phyloP scores from a whole-genome alignment of 2,888 invertebrate genomes.

The Gymnosoma rotundatum region DNA sequence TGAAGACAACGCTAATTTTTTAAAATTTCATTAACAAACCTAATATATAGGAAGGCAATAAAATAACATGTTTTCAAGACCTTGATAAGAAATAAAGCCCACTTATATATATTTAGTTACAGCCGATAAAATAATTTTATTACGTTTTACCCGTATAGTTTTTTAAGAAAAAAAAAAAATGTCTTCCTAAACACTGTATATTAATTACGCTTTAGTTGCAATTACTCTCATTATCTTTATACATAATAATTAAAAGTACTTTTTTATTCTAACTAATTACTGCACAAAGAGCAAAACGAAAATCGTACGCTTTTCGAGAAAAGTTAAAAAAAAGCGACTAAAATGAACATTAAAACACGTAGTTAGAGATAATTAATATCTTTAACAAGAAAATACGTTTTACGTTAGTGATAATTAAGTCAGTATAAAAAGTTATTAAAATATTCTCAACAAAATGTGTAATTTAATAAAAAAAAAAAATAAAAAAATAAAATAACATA shows the following conservation, averaged over 20 bases:
- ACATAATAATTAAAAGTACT: neutral
- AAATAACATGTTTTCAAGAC: too few species aligned
- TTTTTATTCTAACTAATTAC: neutral
- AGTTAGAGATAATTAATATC: constrained; percentile 53
- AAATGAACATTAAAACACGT: constrained; percentile 29
- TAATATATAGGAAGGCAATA: too few species aligned
- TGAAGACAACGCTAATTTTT: too few species aligned
- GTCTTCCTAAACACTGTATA: constrained; percentile 6
- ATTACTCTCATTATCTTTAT: neutral
- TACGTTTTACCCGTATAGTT: too few species aligned
- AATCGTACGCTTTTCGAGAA: neutral
- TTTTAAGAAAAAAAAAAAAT: neutral
- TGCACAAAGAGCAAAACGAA: neutral
- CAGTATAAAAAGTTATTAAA: constrained; percentile 46
- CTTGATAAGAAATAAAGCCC: too few species aligned
- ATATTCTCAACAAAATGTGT: neutral
- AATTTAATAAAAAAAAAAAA: neutral
- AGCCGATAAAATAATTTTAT: too few species aligned
- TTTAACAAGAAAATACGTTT: constrained; percentile 6
- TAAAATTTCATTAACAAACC: too few species aligned
- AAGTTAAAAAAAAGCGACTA: neutral
- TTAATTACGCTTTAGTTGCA: neutral
- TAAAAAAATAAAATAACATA: constrained; percentile 4
- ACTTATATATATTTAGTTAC: too few species aligned
- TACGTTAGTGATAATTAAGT: constrained; percentile 65